These are phyloP conservation scores for Oenanthe oenanthe DNA, from an alignment of 2,113 vertebrate genomes.

Conservation along the genomic window DNA sequence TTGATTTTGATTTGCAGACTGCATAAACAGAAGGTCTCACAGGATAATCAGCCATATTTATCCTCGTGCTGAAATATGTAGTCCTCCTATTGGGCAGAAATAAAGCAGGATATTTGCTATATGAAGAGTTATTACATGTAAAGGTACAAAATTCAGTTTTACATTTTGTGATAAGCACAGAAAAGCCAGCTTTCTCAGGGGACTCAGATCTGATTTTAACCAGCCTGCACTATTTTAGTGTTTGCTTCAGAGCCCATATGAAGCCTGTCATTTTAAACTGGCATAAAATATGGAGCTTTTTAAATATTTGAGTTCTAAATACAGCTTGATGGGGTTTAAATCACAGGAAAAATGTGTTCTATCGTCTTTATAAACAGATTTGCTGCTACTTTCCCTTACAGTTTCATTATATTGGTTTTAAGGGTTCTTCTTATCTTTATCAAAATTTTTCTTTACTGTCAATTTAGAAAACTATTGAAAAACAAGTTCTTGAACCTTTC, in stretches of 20 bases:
- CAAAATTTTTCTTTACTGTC: neutral
- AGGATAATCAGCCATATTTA: neutral
- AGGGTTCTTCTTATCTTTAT: neutral
- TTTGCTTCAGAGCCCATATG: constrained; percentile 4
- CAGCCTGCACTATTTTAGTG: neutral
- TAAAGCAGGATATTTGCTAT: neutral
- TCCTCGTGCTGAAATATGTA: neutral
- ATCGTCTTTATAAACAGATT: neutral
- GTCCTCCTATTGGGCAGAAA: neutral
- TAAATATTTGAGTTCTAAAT: neutral
- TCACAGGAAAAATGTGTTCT: neutral
- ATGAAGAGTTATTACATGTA: neutral
- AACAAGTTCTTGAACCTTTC: neutral
- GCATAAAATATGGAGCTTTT: neutral
- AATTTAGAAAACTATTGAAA: neutral
- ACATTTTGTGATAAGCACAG: neutral
- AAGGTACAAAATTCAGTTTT: neutral
- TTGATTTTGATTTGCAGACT: constrained; percentile 13
- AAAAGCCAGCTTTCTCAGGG: neutral
- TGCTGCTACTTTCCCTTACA: neutral
- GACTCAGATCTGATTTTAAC: neutral
- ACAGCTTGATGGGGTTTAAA: neutral
- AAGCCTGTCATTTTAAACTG: constrained; percentile 12
- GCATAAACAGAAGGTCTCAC: neutral
- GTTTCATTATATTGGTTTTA: neutral